Percentiles rank a stretch among this genome's conserved stretches.
These are phyloP conservation scores for Samia ricini DNA, from an alignment of 1,140 invertebrate species.

Conservation along the genomic window DNA sequence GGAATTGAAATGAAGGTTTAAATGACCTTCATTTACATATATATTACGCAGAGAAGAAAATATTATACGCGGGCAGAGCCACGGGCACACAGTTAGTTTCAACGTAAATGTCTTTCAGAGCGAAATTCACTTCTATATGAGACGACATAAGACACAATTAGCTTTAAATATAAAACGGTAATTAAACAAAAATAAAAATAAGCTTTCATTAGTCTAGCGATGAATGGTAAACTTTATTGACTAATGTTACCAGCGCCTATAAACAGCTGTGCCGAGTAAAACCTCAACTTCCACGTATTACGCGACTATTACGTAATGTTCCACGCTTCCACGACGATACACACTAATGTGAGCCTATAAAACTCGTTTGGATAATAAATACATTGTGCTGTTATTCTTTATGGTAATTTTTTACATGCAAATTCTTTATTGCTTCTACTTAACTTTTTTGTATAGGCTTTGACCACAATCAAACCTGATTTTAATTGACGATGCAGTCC, in stretches of 20 bases:
- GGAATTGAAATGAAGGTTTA: too few species aligned
- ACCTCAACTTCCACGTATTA: constrained; percentile 30
- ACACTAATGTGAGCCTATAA: background rate
- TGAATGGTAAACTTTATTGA: background rate
- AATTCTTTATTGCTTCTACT: background rate
- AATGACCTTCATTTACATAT: too few species aligned
- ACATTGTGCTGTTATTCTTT: background rate
- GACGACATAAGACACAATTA: too few species aligned
- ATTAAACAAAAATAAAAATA: background rate
- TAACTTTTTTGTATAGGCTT: background rate
- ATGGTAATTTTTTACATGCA: background rate
- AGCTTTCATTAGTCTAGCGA: background rate
- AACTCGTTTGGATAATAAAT: background rate
- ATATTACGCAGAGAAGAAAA: too few species aligned
- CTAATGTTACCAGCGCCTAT: background rate
- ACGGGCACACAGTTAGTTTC: too few species aligned
- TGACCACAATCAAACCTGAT: too few species aligned
- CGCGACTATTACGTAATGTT: constrained; percentile 33
- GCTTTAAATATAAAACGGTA: too few species aligned
- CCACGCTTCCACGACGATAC: background rate
- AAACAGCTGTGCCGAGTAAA: constrained; percentile 2
- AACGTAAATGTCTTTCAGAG: too few species aligned
- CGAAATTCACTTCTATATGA: too few species aligned
- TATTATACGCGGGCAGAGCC: too few species aligned
- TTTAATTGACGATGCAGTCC: too few species aligned